These are phyloP conservation scores for Cheilosia vernalis DNA, from an alignment of 2,888 invertebrate species.

Conservation along the genomic window DNA sequence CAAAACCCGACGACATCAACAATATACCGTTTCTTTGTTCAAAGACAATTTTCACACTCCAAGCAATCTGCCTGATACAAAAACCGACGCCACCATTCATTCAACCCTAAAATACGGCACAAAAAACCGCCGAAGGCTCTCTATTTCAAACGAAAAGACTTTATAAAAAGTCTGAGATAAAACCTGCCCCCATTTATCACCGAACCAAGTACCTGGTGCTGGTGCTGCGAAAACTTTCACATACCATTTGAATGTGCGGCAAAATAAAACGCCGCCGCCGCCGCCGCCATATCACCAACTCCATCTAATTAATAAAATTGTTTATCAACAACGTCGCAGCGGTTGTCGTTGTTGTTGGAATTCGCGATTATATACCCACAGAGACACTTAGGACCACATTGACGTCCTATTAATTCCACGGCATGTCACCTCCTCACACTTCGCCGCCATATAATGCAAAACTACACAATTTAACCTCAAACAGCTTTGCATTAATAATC, in stretches of 20 bases:
- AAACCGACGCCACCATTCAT: background rate
- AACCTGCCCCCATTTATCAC: constrained; percentile 47
- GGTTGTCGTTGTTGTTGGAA: constrained; percentile 20
- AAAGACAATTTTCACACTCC: background rate
- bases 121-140: background rate
- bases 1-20: too few species aligned
- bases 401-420: constrained; percentile 56
- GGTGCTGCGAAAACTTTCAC: constrained; percentile 54
- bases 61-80: background rate
- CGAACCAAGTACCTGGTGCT: constrained; percentile 3
- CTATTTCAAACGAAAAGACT: constrained; percentile 1
- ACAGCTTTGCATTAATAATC: constrained; percentile 64
- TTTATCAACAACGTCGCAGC: constrained; percentile 51
- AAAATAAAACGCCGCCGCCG: constrained; percentile 35
- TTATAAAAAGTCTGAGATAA: constrained; percentile 18
- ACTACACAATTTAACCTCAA: constrained; percentile 48
- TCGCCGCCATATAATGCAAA: constrained; percentile 32
- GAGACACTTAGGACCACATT: constrained; percentile 50
- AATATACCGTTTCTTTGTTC: background rate
- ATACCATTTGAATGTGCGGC: constrained; percentile 31
- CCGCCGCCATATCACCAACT: constrained; percentile 28
- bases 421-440: constrained; percentile 40
- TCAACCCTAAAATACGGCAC: background rate
- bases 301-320: constrained; percentile 66
- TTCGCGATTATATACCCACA: constrained; percentile 22